Base-by-base conservation (phyloP, 2,113 vertebrate species). In the Hippocampus guttulatus region DNA sequence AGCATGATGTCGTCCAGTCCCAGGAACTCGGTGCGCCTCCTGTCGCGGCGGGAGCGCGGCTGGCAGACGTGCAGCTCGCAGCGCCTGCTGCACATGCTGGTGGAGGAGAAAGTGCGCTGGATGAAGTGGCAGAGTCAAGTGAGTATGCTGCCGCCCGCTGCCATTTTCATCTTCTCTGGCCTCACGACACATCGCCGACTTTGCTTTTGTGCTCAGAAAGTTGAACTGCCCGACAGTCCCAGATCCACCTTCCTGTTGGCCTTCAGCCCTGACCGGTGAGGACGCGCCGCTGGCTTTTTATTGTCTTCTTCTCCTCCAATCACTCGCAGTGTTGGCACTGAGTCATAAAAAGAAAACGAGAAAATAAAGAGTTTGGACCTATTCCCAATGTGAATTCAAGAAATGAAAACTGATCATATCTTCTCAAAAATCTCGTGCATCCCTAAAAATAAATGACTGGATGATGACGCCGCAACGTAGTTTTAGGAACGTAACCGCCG, bases 71-170 rank as follows among this genome's bases (percentile, higher is more conserved):
- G 95, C 40, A 95, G 97, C 67, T 94, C 96, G 8, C 96, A 98
- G 83, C 88, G 96, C 15, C 95, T 97, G 70, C 91, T 99, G 77
- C 96, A 99, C 92, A 95, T 98, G 81, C 87, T 99, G 84, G 97
- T 98, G 77, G 97, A 99, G 87, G 97, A 99, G 91, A 98, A 98
- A 82, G 95, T 97, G 3, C 95, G 97, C 66, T 96, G 94, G 93
- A 99, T 99, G 97, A 98, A 98, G 82, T 98, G 96, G 96, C 96
- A 99, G 80, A 98, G 97, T 90, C 97, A 98, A 95, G 97, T 97
- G 52, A 68, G 27, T 6, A 25, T 43, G 47, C 47, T 8, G 64
- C n/a, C 16, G 21, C 14, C 33, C 40, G 2, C 12, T 1, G 41
- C 10, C 57, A 1, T 58, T 58, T 58, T 14, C 57, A 4, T 57